phyloP scores from a whole-genome alignment of 2,113 vertebrate genomes.

The Setophaga kirtlandii region DNA sequence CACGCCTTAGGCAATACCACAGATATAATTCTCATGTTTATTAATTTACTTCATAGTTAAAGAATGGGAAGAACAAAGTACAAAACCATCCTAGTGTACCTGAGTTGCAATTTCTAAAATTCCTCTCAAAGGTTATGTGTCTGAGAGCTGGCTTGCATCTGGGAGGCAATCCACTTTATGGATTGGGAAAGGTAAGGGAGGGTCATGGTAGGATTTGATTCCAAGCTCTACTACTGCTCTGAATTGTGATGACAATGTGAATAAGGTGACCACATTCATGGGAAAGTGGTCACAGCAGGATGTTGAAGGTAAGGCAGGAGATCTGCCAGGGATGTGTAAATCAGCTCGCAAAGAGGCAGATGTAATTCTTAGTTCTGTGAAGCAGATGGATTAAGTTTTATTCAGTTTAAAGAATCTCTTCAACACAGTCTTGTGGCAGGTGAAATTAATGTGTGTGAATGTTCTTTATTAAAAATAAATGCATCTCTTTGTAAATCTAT shows the following conservation, averaged over 20 bases:
- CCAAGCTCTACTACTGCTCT: background rate
- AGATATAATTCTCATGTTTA: background rate
- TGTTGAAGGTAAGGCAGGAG: background rate
- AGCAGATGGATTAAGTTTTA: background rate
- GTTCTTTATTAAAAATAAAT: constrained; percentile 17
- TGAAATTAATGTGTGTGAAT: background rate
- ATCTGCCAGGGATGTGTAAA: background rate
- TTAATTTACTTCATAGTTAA: constrained; percentile 20
- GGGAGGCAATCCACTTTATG: background rate
- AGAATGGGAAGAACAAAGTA: background rate
- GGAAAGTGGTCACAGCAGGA: background rate
- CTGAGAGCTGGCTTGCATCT: background rate
- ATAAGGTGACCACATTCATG: background rate
- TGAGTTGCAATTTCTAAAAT: background rate
- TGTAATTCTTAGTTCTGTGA: background rate
- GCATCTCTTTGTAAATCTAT: background rate
- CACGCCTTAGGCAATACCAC: background rate
- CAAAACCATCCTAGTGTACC: background rate
- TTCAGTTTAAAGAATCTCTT: background rate
- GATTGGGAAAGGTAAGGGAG: background rate
- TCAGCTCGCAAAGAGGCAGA: background rate
- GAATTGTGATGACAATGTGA: background rate
- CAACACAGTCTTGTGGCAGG: background rate
- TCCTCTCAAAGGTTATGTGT: background rate
- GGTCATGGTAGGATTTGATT: background rate